Evolutionary conservation across 1,140 invertebrate species (phyloP).

Genomic region (Alviniconcha marisindica): DNA sequence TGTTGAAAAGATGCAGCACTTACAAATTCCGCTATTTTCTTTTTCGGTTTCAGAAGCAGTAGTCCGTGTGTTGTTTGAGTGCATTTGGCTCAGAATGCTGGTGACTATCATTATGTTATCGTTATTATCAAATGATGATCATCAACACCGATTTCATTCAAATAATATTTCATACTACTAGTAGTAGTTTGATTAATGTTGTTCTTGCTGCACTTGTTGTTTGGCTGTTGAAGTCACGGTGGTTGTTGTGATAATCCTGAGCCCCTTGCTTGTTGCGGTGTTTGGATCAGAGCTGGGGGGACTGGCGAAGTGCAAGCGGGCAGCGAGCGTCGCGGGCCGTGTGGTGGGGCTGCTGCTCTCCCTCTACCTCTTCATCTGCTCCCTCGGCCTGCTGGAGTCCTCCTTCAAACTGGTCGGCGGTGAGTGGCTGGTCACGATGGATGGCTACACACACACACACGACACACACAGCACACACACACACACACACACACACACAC

Average conservation of each 20-base stretch:
- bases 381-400: constrained; percentile 79
- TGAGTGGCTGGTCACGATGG: too few species aligned
- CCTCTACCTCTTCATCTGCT: constrained; percentile 81
- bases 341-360: constrained; percentile 59
- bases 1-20: too few species aligned
- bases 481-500: too few species aligned
- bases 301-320: neutral
- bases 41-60: too few species aligned
- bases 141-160: neutral
- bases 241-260: neutral
- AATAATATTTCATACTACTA: neutral
- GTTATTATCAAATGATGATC: neutral
- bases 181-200: neutral
- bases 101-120: neutral
- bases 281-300: constrained; percentile 21
- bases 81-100: too few species aligned
- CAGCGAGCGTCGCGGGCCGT: neutral
- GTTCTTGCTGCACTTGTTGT: neutral
- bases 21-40: too few species aligned
- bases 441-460: too few species aligned
- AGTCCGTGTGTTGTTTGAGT: too few species aligned
- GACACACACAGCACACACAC: too few species aligned
- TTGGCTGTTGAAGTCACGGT: neutral
- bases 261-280: neutral
- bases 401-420: constrained; percentile 80